Evolutionary conservation across 2,888 invertebrate species (phyloP), one percentile per base, ranked within the genome.

Genomic region (Eucera pruinosa): DNA sequence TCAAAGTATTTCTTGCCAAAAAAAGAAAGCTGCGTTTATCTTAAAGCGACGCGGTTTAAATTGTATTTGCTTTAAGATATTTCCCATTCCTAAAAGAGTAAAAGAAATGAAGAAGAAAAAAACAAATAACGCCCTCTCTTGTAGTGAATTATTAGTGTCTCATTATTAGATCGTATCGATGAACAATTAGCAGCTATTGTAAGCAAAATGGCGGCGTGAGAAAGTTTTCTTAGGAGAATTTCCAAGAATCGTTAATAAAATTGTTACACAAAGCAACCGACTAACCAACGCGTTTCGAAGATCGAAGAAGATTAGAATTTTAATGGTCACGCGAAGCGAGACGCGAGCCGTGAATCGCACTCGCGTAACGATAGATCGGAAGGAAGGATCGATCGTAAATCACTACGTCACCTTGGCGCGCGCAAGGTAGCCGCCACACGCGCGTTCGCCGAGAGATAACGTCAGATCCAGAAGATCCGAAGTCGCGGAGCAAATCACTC

Each of bases 351-450:
- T 2, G 25, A 61, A 47, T 62, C 18, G 18, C 25, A 13, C 4
- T n/a, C 33, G 30, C 30, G 20, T 30, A 9, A 13, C 30, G 43
- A 30, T 45, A 30, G 27, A 60, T 30, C 54, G 33, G 2, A 1
- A 60, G 6, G 20, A n/a, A 61, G 20, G 15, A 61, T 61, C 41
- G 52, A 20, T 54, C 52, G 43, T 54, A 54, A 65, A 54, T 65
- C 64, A 65, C 36, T 7, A 9, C 23, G 27, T 65, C 52, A 23
- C 48, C 23, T 41, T 39, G 39, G 18, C 6, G 13, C 25, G 25
- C 13, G 39, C 48, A 2, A 36, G 18, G n/a, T 20, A 27, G 20
- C 20, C 2, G 4, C 36, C 15, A 6, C n/a, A 33, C 45, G 4
- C 20, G 30, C 15, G 6, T 20, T 18, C n/a, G n/a, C n/a, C 11